Conservation (phyloP, 2,888 invertebrate species). For the Conus canariensis region DNA sequence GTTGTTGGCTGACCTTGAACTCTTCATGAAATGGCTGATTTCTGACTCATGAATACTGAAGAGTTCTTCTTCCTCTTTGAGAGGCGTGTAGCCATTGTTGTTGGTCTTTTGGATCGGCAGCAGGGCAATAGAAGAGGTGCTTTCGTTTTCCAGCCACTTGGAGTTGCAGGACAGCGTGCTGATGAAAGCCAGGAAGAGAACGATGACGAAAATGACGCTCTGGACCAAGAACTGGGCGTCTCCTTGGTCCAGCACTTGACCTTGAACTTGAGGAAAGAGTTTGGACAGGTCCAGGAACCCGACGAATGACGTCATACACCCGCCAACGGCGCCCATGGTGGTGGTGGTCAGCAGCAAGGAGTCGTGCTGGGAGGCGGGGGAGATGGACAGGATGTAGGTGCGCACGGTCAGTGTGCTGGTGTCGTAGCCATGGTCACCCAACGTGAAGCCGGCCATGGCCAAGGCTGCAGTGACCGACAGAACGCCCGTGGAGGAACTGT, state of each 20-base stretch:
- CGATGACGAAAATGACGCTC: slow-evolving; percentile 10
- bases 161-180: neutral
- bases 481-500: neutral
- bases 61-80: neutral
- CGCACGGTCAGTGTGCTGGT: slow-evolving; percentile 19
- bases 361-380: slow-evolving; percentile 5
- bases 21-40: neutral
- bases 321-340: slow-evolving; percentile 27
- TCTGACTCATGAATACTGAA: neutral
- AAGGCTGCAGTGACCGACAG: neutral
- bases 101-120: neutral
- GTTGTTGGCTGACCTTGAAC: neutral
- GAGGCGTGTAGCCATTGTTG: neutral
- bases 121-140: neutral
- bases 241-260: neutral
- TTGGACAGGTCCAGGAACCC: slow-evolving; percentile 23
- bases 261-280: neutral
- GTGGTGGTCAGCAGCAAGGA: slow-evolving; percentile 7
- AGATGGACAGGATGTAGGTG: slow-evolving; percentile 24
- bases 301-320: slow-evolving; percentile 22
- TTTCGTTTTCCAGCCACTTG: neutral
- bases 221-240: slow-evolving; percentile 33
- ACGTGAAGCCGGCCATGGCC: slow-evolving; percentile 16
- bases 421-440: slow-evolving; percentile 27
- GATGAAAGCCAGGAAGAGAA: neutral